Conservation (phyloP, 2,797 vertebrate genomes). For the Phoxinus dragarum region DNA sequence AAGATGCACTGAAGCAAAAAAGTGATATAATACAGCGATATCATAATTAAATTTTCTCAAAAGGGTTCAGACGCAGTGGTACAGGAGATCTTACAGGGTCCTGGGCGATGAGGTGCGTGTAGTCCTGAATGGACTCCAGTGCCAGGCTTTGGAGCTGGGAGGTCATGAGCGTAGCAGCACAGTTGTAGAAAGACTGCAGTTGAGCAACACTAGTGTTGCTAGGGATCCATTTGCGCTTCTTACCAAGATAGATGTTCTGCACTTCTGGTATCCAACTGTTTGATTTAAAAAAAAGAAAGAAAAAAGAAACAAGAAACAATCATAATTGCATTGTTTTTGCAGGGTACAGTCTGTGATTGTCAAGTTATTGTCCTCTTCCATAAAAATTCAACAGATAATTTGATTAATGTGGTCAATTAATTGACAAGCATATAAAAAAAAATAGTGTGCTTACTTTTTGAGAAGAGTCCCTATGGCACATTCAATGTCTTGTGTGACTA, state of each 20-base stretch:
- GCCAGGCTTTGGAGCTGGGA: constrained; percentile 83
- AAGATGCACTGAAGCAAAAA: neutral
- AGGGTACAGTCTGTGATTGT: neutral
- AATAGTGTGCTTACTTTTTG: constrained; percentile 74
- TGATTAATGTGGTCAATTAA: neutral
- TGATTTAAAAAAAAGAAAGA: neutral
- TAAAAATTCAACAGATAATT: neutral
- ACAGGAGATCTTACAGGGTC: constrained; percentile 74
- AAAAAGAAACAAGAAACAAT: neutral
- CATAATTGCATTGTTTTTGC: neutral
- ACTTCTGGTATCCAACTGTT: constrained; percentile 87
- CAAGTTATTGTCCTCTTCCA: constrained; percentile 8
- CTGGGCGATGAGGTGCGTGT: constrained; percentile 82
- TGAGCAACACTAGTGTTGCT: constrained; percentile 69
- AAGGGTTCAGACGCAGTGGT: neutral
- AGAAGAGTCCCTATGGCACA: constrained; percentile 78
- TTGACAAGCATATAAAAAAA: neutral
- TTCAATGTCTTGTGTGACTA: constrained; percentile 79
- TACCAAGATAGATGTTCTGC: constrained; percentile 81
- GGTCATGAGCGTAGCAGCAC: constrained; percentile 85
- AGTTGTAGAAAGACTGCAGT: constrained; percentile 85
- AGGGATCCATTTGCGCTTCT: constrained; percentile 79
- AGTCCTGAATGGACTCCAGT: constrained; percentile 83
- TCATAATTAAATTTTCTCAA: neutral
- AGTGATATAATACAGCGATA: neutral